Evolutionary conservation across 2,888 invertebrate genomes (phyloP).

Genomic region (Orthosia incerta): DNA sequence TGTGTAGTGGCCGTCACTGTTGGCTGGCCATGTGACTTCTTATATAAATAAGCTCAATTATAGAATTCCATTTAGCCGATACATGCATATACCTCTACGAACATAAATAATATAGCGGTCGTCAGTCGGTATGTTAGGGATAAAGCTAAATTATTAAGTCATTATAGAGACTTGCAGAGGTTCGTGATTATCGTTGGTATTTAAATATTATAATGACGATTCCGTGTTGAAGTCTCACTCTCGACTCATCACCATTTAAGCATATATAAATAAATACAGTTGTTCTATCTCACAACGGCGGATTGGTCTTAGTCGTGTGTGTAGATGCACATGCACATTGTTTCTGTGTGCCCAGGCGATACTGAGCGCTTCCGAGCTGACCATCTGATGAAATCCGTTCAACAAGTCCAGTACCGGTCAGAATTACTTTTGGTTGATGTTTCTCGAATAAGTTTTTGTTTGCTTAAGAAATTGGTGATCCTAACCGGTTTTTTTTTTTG

Average conservation of each 20-base stretch:
- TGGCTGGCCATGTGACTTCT: conserved; percentile 32
- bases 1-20: conserved; percentile 19
- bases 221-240: not conserved
- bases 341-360: too few species aligned
- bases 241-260: too few species aligned
- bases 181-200: not conserved
- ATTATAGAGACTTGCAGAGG: conserved; percentile 6
- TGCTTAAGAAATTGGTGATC: not conserved
- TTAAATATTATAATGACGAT: not conserved
- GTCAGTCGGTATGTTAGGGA: not conserved
- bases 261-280: too few species aligned
- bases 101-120: conserved; percentile 2
- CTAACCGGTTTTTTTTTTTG: conserved; percentile 52
- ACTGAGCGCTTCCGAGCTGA: too few species aligned
- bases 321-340: too few species aligned
- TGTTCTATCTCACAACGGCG: too few species aligned
- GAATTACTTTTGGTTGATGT: not conserved
- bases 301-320: too few species aligned
- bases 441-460: not conserved
- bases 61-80: conserved; percentile 34
- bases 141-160: conserved; percentile 29
- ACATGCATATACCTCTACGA: not conserved
- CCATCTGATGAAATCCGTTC: not conserved
- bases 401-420: not conserved
- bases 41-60: conserved; percentile 44